phyloP scores from a whole-genome alignment of 2,113 vertebrate genomes.

The Opisthocomus hoazin region DNA sequence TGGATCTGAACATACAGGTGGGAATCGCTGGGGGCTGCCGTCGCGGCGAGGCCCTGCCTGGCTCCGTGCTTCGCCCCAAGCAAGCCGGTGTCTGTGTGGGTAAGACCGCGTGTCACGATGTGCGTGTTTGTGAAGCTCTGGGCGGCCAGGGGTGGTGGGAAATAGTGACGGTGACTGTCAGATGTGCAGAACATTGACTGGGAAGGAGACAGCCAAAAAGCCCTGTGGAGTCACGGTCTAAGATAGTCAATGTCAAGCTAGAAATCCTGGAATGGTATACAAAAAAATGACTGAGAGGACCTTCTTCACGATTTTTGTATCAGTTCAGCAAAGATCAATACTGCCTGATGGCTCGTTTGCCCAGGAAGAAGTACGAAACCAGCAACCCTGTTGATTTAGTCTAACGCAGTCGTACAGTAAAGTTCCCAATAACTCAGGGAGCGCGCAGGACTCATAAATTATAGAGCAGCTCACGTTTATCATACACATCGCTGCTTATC shows the following conservation, averaged over 20 bases:
- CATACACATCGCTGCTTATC: conserved; percentile 54
- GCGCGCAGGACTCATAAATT: background rate
- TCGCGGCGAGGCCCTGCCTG: rapidly evolving
- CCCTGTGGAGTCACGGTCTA: rapidly evolving
- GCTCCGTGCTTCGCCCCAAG: background rate
- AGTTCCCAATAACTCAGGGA: background rate
- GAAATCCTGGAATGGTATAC: background rate
- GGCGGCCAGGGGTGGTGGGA: background rate
- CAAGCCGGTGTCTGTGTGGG: background rate
- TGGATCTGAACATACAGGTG: background rate
- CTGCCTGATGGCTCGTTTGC: rapidly evolving
- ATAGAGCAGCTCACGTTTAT: conserved; percentile 52
- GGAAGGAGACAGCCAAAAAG: background rate
- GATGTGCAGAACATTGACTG: rapidly evolving
- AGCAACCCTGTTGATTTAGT: background rate
- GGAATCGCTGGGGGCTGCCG: background rate
- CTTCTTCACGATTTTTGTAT: background rate
- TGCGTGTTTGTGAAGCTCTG: background rate
- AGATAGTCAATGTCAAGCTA: background rate
- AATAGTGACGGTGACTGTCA: rapidly evolving
- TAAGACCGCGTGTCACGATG: rapidly evolving
- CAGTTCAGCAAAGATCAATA: background rate
- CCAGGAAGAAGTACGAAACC: background rate
- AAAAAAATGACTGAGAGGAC: background rate
- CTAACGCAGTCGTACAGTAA: rapidly evolving